Base-by-base conservation (phyloP, 2,113 vertebrate genomes). In the Nannobrachium achirus region DNA sequence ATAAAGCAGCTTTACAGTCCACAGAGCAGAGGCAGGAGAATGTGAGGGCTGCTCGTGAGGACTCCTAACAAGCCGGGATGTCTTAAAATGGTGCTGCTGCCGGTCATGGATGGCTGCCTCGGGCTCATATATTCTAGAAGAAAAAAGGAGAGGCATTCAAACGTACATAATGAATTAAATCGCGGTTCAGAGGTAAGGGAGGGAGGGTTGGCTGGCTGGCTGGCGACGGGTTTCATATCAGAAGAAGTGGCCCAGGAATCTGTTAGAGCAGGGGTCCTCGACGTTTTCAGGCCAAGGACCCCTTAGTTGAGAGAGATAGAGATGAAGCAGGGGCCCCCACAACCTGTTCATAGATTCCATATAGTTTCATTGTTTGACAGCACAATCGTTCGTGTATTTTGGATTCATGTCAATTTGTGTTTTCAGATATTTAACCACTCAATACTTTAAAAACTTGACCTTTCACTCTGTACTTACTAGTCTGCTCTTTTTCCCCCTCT, bases 1-100 rank as follows among this genome's bases (percentile, higher is more conserved):
- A 84, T 87, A 87, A 89, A 91, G 80, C 74, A 87, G 83, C 88
- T 88, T 85, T 83, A 81, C 86, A 88, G 81, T 89, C 83, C 80
- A 78, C 61, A 16, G 82, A 84, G 81, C 88, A 66, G 46, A 81
- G 78, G 88, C 82, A 79, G 85, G 69, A 57, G 80, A 86, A 82
- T 86, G 76, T 84, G 86, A 80, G 70, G 85, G 81, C 81, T 75
- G 83, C 83, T 91, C 86, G 82, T 85, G 82, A 91, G 79, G 86
- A 86, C 80, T 85, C 82, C 85, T 89, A 91, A 91, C 88, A 90
- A 90, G 88, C 76, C 73, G 41, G 76, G 79, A 89, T 83, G 75
- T 87, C 81, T 82, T 82, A 76, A 83, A 87, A 78, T 66, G 80
- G 76, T n/a, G 60, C 84, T 73, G 70, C 76, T 71, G 79, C 69